Conservation (phyloP, 1,140 invertebrate genomes). For the Drosophila setifemur region DNA sequence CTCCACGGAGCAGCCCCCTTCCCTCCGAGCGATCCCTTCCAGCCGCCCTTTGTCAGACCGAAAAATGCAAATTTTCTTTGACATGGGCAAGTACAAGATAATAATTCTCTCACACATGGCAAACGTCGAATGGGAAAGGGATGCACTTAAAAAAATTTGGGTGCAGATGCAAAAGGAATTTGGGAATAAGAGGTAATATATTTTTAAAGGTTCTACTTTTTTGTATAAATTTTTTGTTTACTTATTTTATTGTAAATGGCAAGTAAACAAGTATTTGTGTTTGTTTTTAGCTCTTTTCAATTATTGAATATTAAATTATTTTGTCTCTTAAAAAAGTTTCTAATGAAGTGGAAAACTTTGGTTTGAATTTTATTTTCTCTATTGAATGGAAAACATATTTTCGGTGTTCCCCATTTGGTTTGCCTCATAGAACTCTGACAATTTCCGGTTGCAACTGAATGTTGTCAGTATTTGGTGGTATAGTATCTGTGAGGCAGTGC, state of each 20-base stretch:
- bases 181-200: no score
- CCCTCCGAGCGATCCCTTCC: not conserved
- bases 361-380: not conserved
- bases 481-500: not conserved
- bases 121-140: not conserved
- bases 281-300: no score
- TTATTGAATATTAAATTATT: no score
- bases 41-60: conserved; percentile 39
- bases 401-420: not conserved
- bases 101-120: conserved; percentile 50
- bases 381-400: not conserved
- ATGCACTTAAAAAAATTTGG: conserved; percentile 6
- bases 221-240: no score
- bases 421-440: conserved; percentile 2
- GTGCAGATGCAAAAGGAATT: no score
- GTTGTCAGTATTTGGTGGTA: not conserved
- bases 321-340: no score
- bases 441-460: conserved; percentile 45
- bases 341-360: no score
- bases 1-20: not conserved
- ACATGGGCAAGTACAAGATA: conserved; percentile 67
- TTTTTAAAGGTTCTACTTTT: no score
- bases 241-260: no score
- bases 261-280: no score
- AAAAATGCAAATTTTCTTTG: conserved; percentile 63